Base-by-base conservation (phyloP, 2,113 vertebrate genomes). In the Nothobranchius kuhntae region DNA sequence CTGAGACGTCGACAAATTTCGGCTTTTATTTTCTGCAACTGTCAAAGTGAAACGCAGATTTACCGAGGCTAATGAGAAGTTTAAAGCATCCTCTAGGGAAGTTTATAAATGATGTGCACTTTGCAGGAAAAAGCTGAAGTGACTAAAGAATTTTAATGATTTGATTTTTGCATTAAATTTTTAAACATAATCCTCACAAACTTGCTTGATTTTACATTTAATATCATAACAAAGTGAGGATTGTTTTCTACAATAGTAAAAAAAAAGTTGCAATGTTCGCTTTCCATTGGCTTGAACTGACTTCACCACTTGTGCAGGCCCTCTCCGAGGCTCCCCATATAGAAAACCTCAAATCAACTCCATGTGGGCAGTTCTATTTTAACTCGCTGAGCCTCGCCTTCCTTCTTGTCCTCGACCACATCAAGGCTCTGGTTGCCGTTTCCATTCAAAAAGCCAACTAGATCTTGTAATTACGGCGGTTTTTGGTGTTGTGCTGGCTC, bases 351-450 rank as follows among this genome's bases (percentile, higher is more conserved):
- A 92, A 91, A 93, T 91, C 77, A 88, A 59, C 80, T 87, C 90
- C 89, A 93, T 90, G 87, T 92, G 89, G 71, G 75, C 75, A 59
- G 75, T 88, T 81, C 91, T 91, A 90, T 92, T 91, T 91, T 86
- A 88, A 87, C 78, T 47, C 15, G 3, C n/a, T 48, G 53, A 65
- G 68, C 71, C 75, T 85, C 78, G 59, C 88, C 83, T 78, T 83
- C 79, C 68, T 74, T 46, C 77, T 77, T 57, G 77, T 83, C 78
- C 82, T 81, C n/a, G 9, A 89, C 87, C 80, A 87, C 89, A 92
- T 91, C 87, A 92, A 90, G 87, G 87, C 61, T 74, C 61, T 58
- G 61, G 79, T 78, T 67, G 47, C 71, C 62, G 35, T 61, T 68
- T 75, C 84, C 77, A 77, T 82, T 85, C 89, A 91, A 88, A 89